Evolutionary conservation across 2,797 vertebrate species (phyloP), one percentile per base, ranked within the genome.

Genomic region (Enoplosus armatus): DNA sequence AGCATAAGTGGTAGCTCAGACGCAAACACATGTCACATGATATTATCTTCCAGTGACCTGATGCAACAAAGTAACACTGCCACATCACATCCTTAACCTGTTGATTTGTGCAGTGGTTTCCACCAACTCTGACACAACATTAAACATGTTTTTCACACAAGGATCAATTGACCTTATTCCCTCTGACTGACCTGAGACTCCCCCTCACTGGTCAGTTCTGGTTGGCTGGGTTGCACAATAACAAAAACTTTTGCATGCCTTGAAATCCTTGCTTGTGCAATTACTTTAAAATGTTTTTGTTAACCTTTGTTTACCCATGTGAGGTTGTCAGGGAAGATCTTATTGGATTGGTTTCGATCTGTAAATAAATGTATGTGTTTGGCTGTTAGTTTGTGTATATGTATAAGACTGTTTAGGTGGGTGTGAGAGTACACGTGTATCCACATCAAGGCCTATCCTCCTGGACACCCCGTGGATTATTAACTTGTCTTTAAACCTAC

Each of bases 211-310:
- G 0, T 65, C 48, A 6, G 1, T 10, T 64, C 75, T 75, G 26
- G 82, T 85, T 79, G 82, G 80, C 64, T 48, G 45, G 20, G 1
- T 54, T 71, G 24, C 24, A 67, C 59, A 87, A 88, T 29, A 84
- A 76, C 67, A 83, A 68, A 58, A n/a, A 8, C 5, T 0, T 81
- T 50, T 14, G 11, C 47, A 8, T 61, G 33, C 10, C 39, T 39
- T 62, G 6, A 39, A 55, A 55, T 22, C 11, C 2, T 68, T 63
- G 29, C 27, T 65, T 78, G 72, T 37, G 37, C 45, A 68, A 22
- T 15, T 29, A 31, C 2, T 47, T 16, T 31, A 18, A 29, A 58
- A 47, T 37, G 26, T 11, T 50, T 73, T 27, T 31, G 11, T 45
- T 2, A 22, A 9, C 0, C 18, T 20, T 15, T 60, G 31, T 67